Evolutionary conservation across 2,797 vertebrate genomes (phyloP).

Genomic region (Phalloptychus januarius): DNA sequence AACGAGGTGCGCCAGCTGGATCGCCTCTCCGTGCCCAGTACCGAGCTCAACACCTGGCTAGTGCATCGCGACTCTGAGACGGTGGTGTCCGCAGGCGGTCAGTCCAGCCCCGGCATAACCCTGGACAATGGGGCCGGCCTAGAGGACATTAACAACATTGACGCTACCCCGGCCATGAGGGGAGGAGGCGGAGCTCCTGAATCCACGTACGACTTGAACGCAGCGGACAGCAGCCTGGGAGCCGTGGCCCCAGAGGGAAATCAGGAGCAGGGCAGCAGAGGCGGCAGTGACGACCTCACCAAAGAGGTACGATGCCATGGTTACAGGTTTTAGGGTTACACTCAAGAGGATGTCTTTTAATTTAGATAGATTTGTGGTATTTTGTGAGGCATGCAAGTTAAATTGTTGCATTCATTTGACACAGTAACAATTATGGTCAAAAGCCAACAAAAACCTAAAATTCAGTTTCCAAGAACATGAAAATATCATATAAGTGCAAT

Average conservation of each 20-base stretch:
- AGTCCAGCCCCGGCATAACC: conserved; percentile 87
- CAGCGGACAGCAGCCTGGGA: conserved; percentile 88
- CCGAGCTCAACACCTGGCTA: conserved; percentile 93
- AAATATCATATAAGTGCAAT: neutral
- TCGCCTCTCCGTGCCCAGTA: conserved; percentile 91
- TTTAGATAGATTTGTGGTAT: neutral
- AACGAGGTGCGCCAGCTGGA: conserved; percentile 96
- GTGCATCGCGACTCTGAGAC: conserved; percentile 95
- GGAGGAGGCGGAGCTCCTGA: conserved; percentile 86
- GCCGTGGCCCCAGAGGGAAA: conserved; percentile 91
- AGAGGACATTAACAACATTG: conserved; percentile 87
- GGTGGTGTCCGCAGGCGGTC: conserved; percentile 85
- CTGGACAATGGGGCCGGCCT: conserved; percentile 90
- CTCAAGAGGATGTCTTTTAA: neutral
- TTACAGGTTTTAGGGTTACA: conserved; percentile 6
- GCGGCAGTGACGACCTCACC: conserved; percentile 89
- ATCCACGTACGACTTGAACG: conserved; percentile 86
- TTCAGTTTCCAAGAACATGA: neutral
- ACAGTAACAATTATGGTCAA: neutral
- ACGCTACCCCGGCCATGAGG: conserved; percentile 87
- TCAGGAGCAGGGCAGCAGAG: conserved; percentile 80
- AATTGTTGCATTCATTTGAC: neutral
- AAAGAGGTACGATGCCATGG: conserved; percentile 89
- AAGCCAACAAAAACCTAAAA: neutral
- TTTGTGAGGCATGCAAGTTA: neutral